phyloP scores from a whole-genome alignment of 2,888 invertebrate genomes.

The Polia nebulosa region DNA sequence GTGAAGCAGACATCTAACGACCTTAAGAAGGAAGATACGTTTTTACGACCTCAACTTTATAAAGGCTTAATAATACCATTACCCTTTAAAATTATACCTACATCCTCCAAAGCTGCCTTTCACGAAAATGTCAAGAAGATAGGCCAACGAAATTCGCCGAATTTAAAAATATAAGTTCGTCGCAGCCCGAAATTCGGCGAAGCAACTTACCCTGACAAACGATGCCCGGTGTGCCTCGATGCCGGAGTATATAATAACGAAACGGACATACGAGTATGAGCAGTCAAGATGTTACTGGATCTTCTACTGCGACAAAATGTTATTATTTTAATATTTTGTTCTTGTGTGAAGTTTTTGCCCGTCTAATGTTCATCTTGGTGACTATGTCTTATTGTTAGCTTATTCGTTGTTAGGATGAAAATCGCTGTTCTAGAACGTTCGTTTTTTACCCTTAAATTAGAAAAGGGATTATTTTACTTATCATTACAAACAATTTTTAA shows the following conservation, averaged over 20 bases:
- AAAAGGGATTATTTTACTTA: no score
- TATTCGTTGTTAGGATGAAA: not conserved
- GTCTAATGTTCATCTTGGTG: not conserved
- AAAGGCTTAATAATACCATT: not conserved
- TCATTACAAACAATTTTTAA: no score
- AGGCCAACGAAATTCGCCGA: not conserved
- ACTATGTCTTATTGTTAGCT: not conserved
- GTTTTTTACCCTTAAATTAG: not conserved
- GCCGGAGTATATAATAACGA: conserved; percentile 47
- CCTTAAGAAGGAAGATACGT: not conserved
- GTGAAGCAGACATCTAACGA: not conserved
- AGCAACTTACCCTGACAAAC: conserved; percentile 56
- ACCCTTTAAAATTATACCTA: conserved; percentile 19
- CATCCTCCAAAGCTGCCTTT: conserved; percentile 9
- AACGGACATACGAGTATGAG: conserved; percentile 32
- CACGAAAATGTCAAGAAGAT: conserved; percentile 32
- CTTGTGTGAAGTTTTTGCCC: conserved; percentile 1
- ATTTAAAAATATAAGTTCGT: conserved; percentile 41
- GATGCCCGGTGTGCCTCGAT: conserved; percentile 39
- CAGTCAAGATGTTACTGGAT: conserved; percentile 43
- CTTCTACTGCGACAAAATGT: conserved; percentile 15
- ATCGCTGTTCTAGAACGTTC: not conserved
- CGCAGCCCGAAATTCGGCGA: conserved; percentile 26
- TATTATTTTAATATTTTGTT: conserved; percentile 16
- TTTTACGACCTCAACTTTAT: not conserved